Evolutionary conservation across 1,140 invertebrate genomes (phyloP), one percentile per base, ranked within the genome.

Genomic region (Venustaconcha ellipsiformis): DNA sequence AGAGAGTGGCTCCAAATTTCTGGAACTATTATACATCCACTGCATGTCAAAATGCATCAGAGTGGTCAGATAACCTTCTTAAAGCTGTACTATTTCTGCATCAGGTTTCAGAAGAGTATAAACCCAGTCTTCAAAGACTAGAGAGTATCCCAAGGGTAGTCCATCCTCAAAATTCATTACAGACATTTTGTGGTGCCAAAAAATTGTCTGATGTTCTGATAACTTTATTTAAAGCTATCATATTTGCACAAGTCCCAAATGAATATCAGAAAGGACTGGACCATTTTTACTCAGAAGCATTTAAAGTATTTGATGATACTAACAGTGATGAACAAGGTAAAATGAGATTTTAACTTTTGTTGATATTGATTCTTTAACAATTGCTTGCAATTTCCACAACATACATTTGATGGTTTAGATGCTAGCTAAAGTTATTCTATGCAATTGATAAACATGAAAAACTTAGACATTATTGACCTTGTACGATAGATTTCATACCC

Each of bases 211-310:
- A 79, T 58, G 64, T 70, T 1, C 57, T 80, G 18, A 76, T 83
- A 18, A 70, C 82, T 13, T 70, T 84, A 23, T 80, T 82, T 30
- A 85, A 86, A 73, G 79, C 86, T 26, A 72, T 84, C 18, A 72
- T 88, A 18, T 87, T 88, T 66, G 82, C 78, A 30, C 58, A 80
- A 13, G 79, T 78, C 62, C 79, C 83, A 55, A 72, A 75, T 67
- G 65, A 60, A 48, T 84, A 87, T 75, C 64, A 73, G 72, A 30
- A 74, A 74, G 67, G 78, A 74, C 83, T 87, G 14, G 78, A 87
- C 57, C 65, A 79, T 37, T 87, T 86, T 70, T 88, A 88, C 74
- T 80, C 82, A 17, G 70, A 84, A 69, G 84, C 84, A 23, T 87
- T 88, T 66, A 77, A 78, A 57, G 80, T 87, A 12, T 85, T 86